Conservation (phyloP, 2,113 vertebrate species). For the Chaetura pelagica region DNA sequence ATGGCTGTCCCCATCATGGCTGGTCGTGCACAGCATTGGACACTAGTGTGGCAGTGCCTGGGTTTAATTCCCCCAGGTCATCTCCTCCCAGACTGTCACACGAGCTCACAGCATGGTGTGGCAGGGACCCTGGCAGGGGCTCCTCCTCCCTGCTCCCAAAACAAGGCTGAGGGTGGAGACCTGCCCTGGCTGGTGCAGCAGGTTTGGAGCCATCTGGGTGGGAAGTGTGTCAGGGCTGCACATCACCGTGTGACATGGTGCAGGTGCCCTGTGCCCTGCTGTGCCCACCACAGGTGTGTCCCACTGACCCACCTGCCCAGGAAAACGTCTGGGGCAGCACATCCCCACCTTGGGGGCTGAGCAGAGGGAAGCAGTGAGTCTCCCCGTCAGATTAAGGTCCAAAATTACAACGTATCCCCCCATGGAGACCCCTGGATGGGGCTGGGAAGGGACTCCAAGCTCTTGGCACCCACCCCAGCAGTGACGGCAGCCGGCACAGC, state of each 20-base stretch:
- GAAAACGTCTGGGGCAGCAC: not conserved
- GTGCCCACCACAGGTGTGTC: accelerated
- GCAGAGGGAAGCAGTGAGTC: accelerated
- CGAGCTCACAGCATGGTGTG: accelerated
- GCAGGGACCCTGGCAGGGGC: too few relatives aligned
- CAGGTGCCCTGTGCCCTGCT: not conserved
- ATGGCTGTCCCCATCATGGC: accelerated
- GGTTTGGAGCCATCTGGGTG: not conserved
- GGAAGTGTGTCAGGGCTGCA: accelerated
- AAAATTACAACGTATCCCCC: not conserved
- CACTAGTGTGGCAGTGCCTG: accelerated
- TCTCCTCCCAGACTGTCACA: not conserved
- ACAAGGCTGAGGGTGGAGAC: not conserved
- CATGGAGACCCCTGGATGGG: accelerated
- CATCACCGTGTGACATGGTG: accelerated
- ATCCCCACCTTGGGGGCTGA: not conserved
- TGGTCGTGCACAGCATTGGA: not conserved
- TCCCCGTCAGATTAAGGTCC: not conserved
- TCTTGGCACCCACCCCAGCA: accelerated
- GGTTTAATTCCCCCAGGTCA: not conserved
- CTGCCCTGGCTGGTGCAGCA: accelerated
- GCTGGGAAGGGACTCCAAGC: not conserved
- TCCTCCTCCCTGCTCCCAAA: accelerated
- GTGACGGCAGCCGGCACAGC: not conserved
- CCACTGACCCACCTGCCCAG: accelerated